These are phyloP conservation scores for Puntigrus tetrazona DNA, from an alignment of 2,113 vertebrate species.

Conservation along the genomic window DNA sequence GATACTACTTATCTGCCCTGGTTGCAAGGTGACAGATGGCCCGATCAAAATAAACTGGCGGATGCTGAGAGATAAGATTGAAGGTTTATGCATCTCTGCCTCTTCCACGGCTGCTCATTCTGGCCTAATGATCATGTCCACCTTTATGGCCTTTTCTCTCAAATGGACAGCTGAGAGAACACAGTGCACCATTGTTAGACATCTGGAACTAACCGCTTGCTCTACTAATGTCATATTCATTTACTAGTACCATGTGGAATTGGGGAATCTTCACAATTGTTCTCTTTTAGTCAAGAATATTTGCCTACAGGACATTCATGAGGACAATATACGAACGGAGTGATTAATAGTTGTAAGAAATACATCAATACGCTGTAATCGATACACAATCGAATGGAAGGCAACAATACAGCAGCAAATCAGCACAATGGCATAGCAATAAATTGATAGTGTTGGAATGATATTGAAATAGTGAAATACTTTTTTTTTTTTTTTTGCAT, in stretches of 20 bases:
- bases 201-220: neutral
- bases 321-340: no score
- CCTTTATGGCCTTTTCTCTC: neutral
- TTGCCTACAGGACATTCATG: no score
- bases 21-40: slow-evolving; percentile 4
- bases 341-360: no score
- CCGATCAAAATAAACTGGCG: neutral
- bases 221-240: neutral
- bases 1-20: neutral
- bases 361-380: no score
- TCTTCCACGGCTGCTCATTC: neutral
- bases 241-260: no score
- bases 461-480: no score
- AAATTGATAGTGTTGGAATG: no score
- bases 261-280: neutral
- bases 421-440: no score
- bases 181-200: neutral
- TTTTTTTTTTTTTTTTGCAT: no score
- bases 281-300: neutral
- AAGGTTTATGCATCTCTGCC: neutral
- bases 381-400: no score
- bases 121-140: neutral
- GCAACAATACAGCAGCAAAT: no score
- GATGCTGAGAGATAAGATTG: neutral
- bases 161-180: neutral